Percentiles rank a stretch among this genome's conserved stretches.
Conservation (phyloP, 2,797 vertebrate species). For the Alcedo atthis region DNA sequence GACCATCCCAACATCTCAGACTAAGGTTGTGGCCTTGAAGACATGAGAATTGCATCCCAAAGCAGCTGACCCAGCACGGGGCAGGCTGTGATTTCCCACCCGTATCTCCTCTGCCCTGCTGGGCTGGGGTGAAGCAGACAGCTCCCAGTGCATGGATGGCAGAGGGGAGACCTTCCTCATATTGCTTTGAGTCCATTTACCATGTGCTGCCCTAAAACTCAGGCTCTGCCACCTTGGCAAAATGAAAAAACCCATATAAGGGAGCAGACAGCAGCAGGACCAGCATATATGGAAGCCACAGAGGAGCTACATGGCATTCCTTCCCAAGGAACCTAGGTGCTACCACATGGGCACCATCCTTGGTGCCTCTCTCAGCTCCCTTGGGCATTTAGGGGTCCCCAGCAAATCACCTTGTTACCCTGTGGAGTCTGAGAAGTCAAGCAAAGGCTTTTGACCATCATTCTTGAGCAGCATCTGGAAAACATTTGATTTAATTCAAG, state of each 20-base stretch:
- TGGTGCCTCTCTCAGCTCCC: background rate
- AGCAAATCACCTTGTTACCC: background rate
- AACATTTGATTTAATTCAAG: background rate
- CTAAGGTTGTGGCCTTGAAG: background rate
- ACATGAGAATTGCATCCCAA: background rate
- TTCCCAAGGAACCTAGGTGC: background rate
- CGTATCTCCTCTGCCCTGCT: accelerated
- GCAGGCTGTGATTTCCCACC: background rate
- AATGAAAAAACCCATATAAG: background rate
- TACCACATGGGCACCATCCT: background rate
- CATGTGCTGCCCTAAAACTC: background rate
- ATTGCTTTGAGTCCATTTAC: accelerated
- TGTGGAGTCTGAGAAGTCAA: background rate
- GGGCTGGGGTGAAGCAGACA: background rate
- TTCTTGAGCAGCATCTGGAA: background rate
- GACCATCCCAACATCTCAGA: background rate
- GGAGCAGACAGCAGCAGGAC: background rate
- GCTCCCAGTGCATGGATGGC: background rate
- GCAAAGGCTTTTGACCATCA: background rate
- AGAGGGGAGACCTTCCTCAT: background rate
- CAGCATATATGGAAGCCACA: background rate
- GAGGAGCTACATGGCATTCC: background rate
- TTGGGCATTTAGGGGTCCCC: background rate
- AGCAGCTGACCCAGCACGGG: background rate
- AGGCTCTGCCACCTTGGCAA: background rate